phyloP scores from a whole-genome alignment of 2,113 vertebrate species.

The Pungitius pungitius region DNA sequence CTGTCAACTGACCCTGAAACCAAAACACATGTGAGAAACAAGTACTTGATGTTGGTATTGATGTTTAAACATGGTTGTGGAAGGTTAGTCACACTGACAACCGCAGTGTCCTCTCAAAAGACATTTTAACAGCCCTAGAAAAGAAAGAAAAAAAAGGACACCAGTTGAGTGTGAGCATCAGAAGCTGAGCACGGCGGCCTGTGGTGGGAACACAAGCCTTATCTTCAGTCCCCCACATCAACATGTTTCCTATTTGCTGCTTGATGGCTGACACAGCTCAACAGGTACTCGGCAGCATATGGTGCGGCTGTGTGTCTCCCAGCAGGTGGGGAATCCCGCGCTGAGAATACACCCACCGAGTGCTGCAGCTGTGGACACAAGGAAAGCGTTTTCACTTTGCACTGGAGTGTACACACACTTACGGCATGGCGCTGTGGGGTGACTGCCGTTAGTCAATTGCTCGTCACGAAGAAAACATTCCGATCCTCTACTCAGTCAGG shows the following conservation, averaged over 20 bases:
- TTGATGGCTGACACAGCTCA: constrained; percentile 38
- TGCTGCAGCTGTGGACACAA: constrained; percentile 19
- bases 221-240: constrained; percentile 35
- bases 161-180: background rate
- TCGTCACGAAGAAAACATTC: constrained; percentile 13
- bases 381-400: background rate
- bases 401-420: background rate
- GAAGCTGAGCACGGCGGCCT: constrained; percentile 1
- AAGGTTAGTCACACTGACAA: background rate
- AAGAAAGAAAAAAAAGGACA: no score
- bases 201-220: constrained; percentile 14
- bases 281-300: constrained; percentile 66
- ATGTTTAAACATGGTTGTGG: background rate
- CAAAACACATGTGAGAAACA: background rate
- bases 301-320: constrained; percentile 32
- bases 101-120: background rate
- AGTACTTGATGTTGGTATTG: background rate
- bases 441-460: constrained; percentile 33
- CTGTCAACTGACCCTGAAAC: background rate
- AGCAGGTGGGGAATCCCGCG: constrained; percentile 27
- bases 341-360: constrained; percentile 5
- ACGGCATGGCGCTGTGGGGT: constrained; percentile 11
- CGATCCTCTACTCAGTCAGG: constrained; percentile 15
- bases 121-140: background rate
- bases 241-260: constrained; percentile 44